Percentiles rank a stretch among this genome's conserved stretches.
These are phyloP conservation scores for Haliclona indistincta DNA, from an alignment of 37 sponge, comb jelly and placozoan species.

Conservation along the genomic window DNA sequence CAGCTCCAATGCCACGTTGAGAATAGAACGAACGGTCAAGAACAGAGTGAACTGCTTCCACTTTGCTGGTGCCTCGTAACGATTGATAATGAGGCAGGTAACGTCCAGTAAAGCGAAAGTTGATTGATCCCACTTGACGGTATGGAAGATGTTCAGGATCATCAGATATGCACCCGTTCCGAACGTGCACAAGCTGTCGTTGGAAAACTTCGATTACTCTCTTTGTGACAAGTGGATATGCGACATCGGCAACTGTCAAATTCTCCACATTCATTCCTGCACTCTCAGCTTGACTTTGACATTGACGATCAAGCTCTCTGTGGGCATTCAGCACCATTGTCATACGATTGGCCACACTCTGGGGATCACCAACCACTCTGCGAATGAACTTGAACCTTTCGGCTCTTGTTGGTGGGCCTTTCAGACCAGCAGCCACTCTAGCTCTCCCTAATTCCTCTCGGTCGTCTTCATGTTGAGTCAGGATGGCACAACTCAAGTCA, in stretches of 20 bases:
- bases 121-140: slow-evolving; percentile 46
- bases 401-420: slow-evolving; percentile 1
- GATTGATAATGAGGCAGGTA: slow-evolving; percentile 44
- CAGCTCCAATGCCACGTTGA: slow-evolving; percentile 46
- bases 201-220: slow-evolving; percentile 25
- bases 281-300: slow-evolving; percentile 18
- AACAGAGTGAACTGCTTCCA: slow-evolving; percentile 51
- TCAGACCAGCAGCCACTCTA: background rate
- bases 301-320: slow-evolving; percentile 27
- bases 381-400: slow-evolving; percentile 14
- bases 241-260: slow-evolving; percentile 29
- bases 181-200: slow-evolving; percentile 35
- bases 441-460: background rate
- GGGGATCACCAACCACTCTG: slow-evolving; percentile 26
- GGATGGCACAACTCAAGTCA: slow-evolving; percentile 32
- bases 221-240: slow-evolving; percentile 23
- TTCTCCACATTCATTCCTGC: slow-evolving; percentile 31
- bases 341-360: slow-evolving; percentile 30
- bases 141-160: slow-evolving; percentile 32
- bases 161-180: slow-evolving; percentile 43
- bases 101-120: slow-evolving; percentile 42
- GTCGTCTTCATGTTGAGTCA: slow-evolving; percentile 10
- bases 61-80: slow-evolving; percentile 50
- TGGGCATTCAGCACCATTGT: slow-evolving; percentile 12
- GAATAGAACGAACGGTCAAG: slow-evolving; percentile 51